These are phyloP conservation scores for Tenthredo livida DNA, from an alignment of 2,888 invertebrate genomes.

Conservation along the genomic window DNA sequence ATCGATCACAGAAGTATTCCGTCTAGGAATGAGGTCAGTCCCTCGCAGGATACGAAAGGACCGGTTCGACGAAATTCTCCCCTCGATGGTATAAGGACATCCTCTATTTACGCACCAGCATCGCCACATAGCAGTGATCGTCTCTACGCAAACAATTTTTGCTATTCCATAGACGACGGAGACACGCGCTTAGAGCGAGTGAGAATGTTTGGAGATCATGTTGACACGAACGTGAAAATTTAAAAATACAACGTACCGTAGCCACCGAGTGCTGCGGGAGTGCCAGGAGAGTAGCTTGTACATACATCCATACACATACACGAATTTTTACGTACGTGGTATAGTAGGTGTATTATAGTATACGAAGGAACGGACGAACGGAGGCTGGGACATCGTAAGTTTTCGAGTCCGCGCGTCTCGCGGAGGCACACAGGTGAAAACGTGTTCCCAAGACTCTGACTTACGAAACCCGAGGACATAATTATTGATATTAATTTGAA, in stretches of 20 bases:
- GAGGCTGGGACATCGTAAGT: constrained; percentile 29
- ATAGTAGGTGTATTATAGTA: constrained; percentile 25
- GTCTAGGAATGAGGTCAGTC: background rate
- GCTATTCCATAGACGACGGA: constrained; percentile 21
- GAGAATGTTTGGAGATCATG: constrained; percentile 50
- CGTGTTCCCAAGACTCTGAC: constrained; percentile 52
- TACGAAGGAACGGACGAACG: constrained; percentile 9
- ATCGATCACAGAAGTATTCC: constrained; percentile 20
- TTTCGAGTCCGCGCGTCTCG: constrained; percentile 45
- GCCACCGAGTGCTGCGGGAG: constrained; percentile 48
- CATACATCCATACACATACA: constrained; percentile 13
- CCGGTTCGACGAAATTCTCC: background rate
- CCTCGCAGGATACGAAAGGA: background rate
- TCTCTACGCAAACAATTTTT: constrained; percentile 45
- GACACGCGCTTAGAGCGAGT: constrained; percentile 42
- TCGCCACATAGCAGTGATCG: background rate
- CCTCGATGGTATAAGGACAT: background rate
- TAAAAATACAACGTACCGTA: constrained; percentile 44
- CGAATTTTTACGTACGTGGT: background rate
- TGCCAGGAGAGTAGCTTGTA: constrained; percentile 42
- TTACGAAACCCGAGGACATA: constrained; percentile 56
- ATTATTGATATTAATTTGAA: constrained; percentile 59
- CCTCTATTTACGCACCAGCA: constrained; percentile 22
- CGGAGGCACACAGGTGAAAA: constrained; percentile 47
- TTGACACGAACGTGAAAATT: constrained; percentile 51